A percentile compares a stretch with the other conserved stretches of the same genome.
Conservation (phyloP, 1,140 invertebrate species). For the Lysiphlebus fabarum region DNA sequence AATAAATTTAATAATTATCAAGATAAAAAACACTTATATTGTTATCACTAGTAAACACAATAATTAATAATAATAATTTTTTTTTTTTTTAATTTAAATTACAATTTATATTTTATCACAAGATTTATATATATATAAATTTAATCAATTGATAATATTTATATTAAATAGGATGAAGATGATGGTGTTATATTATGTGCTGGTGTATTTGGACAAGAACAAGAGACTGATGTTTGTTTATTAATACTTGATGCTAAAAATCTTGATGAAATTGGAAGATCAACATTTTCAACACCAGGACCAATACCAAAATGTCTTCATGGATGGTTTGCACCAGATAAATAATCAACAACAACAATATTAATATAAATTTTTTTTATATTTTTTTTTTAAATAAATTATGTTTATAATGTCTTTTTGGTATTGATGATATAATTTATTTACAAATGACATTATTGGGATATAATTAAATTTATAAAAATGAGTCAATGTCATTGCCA, state of each 20-base stretch:
- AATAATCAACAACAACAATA: conserved; percentile 14
- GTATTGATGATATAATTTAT: conserved; percentile 28
- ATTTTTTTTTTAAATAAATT: conserved; percentile 18
- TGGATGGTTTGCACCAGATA: conserved; percentile 65
- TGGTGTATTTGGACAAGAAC: conserved; percentile 63
- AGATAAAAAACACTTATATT: too few species aligned
- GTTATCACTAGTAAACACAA: too few species aligned
- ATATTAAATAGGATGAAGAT: conserved; percentile 63
- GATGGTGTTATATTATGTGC: conserved; percentile 72
- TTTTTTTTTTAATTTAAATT: neutral
- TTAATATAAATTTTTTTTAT: neutral
- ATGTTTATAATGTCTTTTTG: conserved; percentile 21
- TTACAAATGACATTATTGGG: conserved; percentile 30
- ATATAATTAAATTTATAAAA: neutral
- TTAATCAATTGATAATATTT: conserved; percentile 21
- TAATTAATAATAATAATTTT: too few species aligned
- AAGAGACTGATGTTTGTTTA: conserved; percentile 63
- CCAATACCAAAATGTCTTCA: conserved; percentile 78
- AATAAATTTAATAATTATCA: too few species aligned
- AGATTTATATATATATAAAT: neutral
- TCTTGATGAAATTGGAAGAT: conserved; percentile 66
- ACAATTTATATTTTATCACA: neutral
- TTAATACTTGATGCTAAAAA: conserved; percentile 68
- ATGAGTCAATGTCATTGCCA: conserved; percentile 1
- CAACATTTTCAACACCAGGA: conserved; percentile 65